phyloP scores from a whole-genome alignment of 2,113 vertebrate genomes.

The Holacanthus passer region DNA sequence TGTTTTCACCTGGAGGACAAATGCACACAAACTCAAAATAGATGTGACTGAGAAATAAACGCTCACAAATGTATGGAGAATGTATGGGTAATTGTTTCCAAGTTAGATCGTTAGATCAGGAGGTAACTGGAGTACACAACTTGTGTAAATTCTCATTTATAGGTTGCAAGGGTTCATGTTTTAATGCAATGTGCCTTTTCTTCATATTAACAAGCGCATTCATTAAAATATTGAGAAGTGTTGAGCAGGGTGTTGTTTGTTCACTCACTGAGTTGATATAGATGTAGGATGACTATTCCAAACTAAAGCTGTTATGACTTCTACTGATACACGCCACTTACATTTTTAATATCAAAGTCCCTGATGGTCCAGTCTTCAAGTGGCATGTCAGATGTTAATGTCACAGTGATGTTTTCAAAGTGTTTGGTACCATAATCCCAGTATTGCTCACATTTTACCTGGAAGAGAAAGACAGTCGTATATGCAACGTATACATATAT shows the following conservation, averaged over 20 bases:
- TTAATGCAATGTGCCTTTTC: not conserved
- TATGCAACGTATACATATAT: too few species aligned
- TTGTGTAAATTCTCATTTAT: not conserved
- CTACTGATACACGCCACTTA: too few species aligned
- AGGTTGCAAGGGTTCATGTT: not conserved
- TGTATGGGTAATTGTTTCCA: not conserved
- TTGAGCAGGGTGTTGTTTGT: not conserved
- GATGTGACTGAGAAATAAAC: not conserved
- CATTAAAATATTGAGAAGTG: not conserved
- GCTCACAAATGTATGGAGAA: too few species aligned
- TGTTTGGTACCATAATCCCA: constrained; percentile 88
- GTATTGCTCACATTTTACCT: constrained; percentile 98
- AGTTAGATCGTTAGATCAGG: not conserved
- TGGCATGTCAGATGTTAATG: constrained; percentile 85
- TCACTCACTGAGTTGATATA: not conserved
- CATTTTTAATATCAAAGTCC: constrained; percentile 92
- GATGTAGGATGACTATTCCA: not conserved
- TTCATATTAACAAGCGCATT: not conserved
- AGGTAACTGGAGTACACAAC: not conserved
- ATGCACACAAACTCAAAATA: not conserved
- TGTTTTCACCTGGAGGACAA: constrained; percentile 83
- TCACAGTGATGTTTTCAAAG: constrained; percentile 89
- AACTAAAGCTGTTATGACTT: not conserved
- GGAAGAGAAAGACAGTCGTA: not conserved
- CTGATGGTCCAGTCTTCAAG: constrained; percentile 96